Evolutionary conservation across 2,888 invertebrate species (phyloP).

Genomic region (Cantharis flavilabris): DNA sequence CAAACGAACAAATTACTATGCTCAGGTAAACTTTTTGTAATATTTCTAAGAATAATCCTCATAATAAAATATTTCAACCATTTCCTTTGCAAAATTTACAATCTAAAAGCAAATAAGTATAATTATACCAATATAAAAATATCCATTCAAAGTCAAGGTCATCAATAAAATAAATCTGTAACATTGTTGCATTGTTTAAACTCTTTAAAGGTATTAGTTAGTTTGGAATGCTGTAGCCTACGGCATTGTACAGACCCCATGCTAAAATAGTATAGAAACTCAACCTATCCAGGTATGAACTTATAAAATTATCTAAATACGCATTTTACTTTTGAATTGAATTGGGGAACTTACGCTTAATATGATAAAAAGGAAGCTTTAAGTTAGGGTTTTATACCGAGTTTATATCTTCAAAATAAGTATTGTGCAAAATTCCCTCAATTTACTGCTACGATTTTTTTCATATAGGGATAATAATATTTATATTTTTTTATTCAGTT

Average conservation of each 20-base stretch:
- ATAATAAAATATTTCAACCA: neutral
- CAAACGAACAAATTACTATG: neutral
- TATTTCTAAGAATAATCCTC: neutral
- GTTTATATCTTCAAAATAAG: neutral
- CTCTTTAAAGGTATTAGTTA: neutral
- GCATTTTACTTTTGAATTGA: neutral
- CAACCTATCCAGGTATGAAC: neutral
- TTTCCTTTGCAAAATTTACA: neutral
- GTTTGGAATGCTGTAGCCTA: neutral
- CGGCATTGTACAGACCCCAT: neutral
- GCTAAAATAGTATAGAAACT: neutral
- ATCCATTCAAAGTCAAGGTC: neutral
- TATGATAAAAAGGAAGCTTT: neutral
- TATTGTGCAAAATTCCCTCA: too few species aligned
- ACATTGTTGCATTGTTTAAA: neutral
- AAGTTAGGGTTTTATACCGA: neutral
- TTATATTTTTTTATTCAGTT: too few species aligned
- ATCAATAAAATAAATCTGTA: neutral
- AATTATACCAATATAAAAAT: neutral
- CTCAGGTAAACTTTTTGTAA: neutral
- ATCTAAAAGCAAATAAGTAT: neutral
- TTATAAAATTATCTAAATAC: neutral
- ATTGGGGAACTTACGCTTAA: neutral
- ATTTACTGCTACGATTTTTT: too few species aligned
- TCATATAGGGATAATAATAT: too few species aligned